phyloP scores from a whole-genome alignment of 2,888 invertebrate genomes.

The Pheosia tremula region DNA sequence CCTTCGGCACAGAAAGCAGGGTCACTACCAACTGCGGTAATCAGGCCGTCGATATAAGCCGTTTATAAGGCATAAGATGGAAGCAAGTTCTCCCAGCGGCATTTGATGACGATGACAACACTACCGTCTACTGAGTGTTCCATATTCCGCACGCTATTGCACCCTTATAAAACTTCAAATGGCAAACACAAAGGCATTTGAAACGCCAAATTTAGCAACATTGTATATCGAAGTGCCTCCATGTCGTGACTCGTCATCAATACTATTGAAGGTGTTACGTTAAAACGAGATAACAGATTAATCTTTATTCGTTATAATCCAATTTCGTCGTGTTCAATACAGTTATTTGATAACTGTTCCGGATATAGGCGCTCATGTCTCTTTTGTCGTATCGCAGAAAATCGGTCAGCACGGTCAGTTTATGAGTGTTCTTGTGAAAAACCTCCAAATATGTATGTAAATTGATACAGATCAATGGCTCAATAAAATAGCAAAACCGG shows the following conservation, averaged over 20 bases:
- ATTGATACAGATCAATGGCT: no score
- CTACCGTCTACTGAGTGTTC: not conserved
- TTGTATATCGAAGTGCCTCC: constrained; percentile 42
- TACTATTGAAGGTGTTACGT: constrained; percentile 36
- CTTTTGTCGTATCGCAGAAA: constrained; percentile 36
- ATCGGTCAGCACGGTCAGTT: constrained; percentile 30
- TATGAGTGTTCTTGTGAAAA: constrained; percentile 11
- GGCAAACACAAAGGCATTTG: no score
- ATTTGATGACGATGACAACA: no score
- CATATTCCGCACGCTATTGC: not conserved
- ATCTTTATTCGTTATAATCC: constrained; percentile 45
- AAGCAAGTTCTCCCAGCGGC: no score
- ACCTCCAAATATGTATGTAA: not conserved
- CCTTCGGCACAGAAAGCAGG: no score
- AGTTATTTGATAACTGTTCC: constrained; percentile 50
- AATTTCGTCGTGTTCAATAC: constrained; percentile 40
- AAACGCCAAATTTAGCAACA: constrained; percentile 31
- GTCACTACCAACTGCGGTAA: no score
- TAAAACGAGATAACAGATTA: constrained; percentile 38
- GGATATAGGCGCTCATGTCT: constrained; percentile 33
- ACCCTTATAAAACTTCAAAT: no score
- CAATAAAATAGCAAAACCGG: no score
- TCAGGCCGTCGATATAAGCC: no score
- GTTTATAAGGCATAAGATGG: no score
- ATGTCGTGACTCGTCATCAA: constrained; percentile 38